phyloP scores from a whole-genome alignment of 2,113 vertebrate species.

The Caranx ignobilis region DNA sequence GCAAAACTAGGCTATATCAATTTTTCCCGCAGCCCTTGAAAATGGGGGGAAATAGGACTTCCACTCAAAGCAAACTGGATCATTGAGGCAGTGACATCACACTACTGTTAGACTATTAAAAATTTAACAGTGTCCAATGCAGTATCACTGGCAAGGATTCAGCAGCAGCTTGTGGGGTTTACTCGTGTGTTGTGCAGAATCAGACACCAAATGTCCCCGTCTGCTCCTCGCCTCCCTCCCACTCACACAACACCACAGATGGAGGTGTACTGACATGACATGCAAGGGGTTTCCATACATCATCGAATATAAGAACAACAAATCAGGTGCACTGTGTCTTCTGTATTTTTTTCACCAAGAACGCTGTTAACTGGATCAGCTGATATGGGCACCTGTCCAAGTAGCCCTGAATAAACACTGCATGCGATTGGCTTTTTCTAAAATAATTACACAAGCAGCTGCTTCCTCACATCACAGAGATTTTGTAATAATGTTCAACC shows the following conservation, averaged over 20 bases:
- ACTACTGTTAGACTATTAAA: conserved; percentile 56
- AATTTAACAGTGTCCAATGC: conserved; percentile 59
- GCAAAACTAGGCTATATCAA: no score
- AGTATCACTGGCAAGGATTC: conserved; percentile 59
- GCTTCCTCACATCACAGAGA: conserved; percentile 23
- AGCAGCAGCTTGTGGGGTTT: conserved; percentile 70
- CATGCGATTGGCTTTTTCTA: not conserved
- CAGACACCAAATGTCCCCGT: conserved; percentile 53
- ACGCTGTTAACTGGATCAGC: conserved; percentile 10
- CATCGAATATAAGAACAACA: conserved; percentile 3
- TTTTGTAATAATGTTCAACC: not conserved
- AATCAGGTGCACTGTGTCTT: not conserved
- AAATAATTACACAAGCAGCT: conserved; percentile 19
- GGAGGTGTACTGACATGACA: conserved; percentile 14
- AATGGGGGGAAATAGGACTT: not conserved
- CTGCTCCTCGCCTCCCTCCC: conserved; percentile 32
- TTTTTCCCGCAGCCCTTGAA: no score
- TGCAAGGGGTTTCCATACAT: conserved; percentile 14
- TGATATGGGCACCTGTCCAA: conserved; percentile 18
- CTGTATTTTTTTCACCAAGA: conserved; percentile 9
- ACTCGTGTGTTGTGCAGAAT: conserved; percentile 53
- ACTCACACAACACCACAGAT: conserved; percentile 23
- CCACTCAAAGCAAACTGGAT: conserved; percentile 33
- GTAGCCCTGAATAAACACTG: conserved; percentile 10
- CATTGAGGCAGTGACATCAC: conserved; percentile 44